Evolutionary conservation across 2,797 vertebrate species (phyloP).

Genomic region (Anabas testudineus): DNA sequence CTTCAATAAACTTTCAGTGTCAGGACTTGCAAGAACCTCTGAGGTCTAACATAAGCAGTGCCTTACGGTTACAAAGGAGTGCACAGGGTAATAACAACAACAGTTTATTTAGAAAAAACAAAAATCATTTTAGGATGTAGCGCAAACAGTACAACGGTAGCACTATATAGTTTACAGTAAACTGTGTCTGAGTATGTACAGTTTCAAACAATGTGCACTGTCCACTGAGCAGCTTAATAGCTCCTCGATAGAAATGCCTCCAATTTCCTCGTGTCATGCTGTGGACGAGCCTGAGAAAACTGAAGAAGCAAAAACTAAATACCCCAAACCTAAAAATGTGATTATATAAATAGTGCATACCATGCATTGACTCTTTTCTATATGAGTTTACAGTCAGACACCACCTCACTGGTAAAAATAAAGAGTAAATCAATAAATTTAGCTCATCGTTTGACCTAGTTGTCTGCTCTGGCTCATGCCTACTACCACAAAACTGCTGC

Average conservation of each 20-base stretch:
- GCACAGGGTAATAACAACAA: not conserved
- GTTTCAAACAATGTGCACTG: not conserved
- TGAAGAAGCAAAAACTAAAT: not conserved
- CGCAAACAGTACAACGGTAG: not conserved
- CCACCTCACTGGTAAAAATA: not conserved
- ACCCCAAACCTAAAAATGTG: not conserved
- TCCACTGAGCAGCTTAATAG: not conserved
- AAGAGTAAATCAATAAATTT: slow-evolving; percentile 9
- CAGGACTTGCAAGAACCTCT: slow-evolving; percentile 20
- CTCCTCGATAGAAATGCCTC: not conserved
- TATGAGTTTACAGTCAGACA: not conserved
- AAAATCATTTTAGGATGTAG: too few relatives aligned
- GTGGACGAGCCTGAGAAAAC: not conserved
- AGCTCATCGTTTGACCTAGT: slow-evolving; percentile 17
- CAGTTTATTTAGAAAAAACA: too few relatives aligned
- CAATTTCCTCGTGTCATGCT: not conserved
- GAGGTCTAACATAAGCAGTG: too few relatives aligned
- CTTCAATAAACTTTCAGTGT: slow-evolving; percentile 31
- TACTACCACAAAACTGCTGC: not conserved
- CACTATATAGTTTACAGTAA: not conserved
- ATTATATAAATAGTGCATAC: not conserved
- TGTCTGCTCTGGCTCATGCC: not conserved
- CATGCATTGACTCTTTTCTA: not conserved
- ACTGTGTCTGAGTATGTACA: not conserved
- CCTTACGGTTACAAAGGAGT: too few relatives aligned